phyloP scores from a whole-genome alignment of 1,140 invertebrate genomes.

The Drosophila biarmipes region DNA sequence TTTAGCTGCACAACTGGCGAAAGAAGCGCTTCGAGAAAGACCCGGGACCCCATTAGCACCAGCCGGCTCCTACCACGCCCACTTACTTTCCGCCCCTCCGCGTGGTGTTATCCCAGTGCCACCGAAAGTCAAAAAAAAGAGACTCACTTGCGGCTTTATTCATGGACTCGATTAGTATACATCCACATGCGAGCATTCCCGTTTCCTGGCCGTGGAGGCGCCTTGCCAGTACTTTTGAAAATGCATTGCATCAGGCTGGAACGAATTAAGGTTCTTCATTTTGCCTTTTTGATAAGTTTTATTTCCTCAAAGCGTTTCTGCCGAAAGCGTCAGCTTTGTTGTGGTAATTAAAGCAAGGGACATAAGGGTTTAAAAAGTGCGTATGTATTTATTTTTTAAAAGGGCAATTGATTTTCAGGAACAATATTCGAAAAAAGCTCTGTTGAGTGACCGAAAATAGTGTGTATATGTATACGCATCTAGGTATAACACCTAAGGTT shows the following conservation, averaged over 20 bases:
- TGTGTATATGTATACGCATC: no score
- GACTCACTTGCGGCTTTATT: constrained; percentile 40
- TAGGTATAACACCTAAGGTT: no score
- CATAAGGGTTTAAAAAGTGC: no score
- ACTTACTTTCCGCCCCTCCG: constrained; percentile 12
- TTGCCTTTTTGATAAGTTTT: background rate
- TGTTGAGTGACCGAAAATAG: no score
- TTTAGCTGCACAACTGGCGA: constrained; percentile 58
- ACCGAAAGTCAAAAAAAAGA: constrained; percentile 31
- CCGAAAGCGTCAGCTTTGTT: no score
- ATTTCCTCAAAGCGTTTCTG: background rate
- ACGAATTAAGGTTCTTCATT: background rate
- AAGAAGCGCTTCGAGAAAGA: constrained; percentile 19
- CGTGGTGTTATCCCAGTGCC: background rate
- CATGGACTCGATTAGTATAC: constrained; percentile 60
- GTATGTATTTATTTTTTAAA: no score
- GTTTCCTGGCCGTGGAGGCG: background rate
- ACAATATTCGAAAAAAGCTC: no score
- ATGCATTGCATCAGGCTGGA: background rate
- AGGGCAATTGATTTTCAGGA: no score
- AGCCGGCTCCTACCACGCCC: constrained; percentile 18
- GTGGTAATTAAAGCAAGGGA: no score
- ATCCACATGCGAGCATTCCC: constrained; percentile 22
- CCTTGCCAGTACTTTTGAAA: background rate
- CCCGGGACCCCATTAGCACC: constrained; percentile 49